Base-by-base conservation (phyloP, 2,113 vertebrate species). In the Pseudorhombus dupliciocellatus region DNA sequence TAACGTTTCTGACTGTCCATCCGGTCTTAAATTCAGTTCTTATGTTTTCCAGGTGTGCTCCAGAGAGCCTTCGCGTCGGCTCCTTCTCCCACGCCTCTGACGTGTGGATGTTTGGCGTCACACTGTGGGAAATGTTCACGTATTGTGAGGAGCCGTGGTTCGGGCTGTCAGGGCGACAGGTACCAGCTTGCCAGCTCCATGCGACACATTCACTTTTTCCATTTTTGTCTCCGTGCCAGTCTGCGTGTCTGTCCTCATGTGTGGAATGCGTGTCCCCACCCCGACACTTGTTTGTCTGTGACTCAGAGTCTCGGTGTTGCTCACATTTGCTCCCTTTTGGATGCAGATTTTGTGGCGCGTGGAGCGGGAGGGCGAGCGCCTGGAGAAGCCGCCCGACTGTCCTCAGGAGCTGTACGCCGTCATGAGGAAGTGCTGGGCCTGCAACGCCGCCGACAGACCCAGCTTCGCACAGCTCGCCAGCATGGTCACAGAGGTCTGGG, bases 91-190 rank as follows among this genome's bases (percentile, higher is more conserved):
- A 94, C 14, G 84, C 93, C 22, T 96, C 96, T 0, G 96, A 97
- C 5, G 94, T 97, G 56, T 97, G 96, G 96, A 97, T 97, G 96
- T 97, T 94, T 22, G 96, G 94, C 0, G 92, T 96, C 73, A 95
- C 95, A 2, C 48, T 97, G 48, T 97, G 96, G 95, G 95, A 97
- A 85, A 96, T 97, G 95, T 97, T 97, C 72, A 95, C 95, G 1
- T 94, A 94, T 79, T 95, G 95, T 1, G 92, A 97, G 74, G 96
- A 97, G 66, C 96, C 96, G 12, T 97, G 96, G 96, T 85, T 95
- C 54, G 94, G 95, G 0, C 73, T 94, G 25, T 90, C 91, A 0
- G 94, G 93, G 34, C 88, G 93, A 78, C 93, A 95, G 94, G 95
- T 96, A 74, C 66, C 48, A 2, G 0, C 62, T 50, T 74, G 64